A percentile compares a stretch with the other conserved stretches of the same genome.
phyloP scores from a whole-genome alignment of 2,113 vertebrate species.

The Notarius quadriscutis region DNA sequence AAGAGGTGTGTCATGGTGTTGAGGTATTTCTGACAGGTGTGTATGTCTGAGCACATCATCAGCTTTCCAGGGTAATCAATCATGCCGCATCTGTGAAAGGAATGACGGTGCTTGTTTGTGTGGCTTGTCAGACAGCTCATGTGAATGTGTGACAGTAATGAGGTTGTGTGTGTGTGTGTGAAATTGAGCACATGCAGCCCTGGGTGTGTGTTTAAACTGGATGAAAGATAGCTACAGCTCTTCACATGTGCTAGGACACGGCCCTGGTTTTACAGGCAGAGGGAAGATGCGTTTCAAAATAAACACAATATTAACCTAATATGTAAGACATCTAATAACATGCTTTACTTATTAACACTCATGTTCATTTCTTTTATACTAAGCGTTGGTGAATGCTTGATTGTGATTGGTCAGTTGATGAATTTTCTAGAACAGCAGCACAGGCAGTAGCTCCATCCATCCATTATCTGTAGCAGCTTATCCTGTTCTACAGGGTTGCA shows the following conservation, averaged over 20 bases:
- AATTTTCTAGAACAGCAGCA: neutral
- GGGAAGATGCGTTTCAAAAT: neutral
- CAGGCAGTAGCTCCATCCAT: neutral
- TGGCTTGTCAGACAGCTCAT: constrained; percentile 10
- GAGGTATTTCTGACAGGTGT: constrained; percentile 41
- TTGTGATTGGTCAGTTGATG: neutral
- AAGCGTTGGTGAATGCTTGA: neutral
- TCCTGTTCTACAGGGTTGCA: no score
- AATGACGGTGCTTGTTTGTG: neutral
- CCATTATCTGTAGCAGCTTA: no score
- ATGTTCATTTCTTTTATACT: neutral
- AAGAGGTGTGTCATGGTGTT: constrained; percentile 6
- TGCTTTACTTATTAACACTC: neutral
- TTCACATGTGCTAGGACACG: neutral
- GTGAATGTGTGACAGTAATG: constrained; percentile 13
- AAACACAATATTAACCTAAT: neutral
- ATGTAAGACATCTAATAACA: neutral
- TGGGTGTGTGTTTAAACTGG: neutral
- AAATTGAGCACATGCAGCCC: neutral
- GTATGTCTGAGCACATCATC: constrained; percentile 44
- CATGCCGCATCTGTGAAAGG: constrained; percentile 32
- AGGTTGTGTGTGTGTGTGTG: neutral
- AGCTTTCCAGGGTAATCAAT: constrained; percentile 43
- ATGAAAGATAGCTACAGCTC: neutral
- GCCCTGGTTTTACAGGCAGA: neutral